Conservation (phyloP, 2,797 vertebrate genomes). For the Petrocephalus schoutedeni region DNA sequence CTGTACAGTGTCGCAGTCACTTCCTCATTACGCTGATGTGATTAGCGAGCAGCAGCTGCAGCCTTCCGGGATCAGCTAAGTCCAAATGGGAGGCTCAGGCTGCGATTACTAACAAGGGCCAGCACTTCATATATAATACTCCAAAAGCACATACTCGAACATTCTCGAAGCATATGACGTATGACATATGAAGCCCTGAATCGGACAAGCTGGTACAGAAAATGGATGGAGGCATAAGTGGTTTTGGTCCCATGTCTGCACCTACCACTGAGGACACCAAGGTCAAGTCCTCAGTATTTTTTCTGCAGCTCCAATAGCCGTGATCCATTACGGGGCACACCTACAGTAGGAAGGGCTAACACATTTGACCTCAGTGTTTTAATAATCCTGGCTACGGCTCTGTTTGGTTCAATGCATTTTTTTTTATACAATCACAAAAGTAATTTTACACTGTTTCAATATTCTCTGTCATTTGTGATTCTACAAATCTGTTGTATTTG, state of each 20-base stretch:
- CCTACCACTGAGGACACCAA: background rate
- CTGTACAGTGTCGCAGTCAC: slow-evolving; percentile 38
- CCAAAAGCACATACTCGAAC: background rate
- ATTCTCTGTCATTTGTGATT: background rate
- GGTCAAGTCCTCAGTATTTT: background rate
- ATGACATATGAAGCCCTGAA: background rate
- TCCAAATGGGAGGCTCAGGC: background rate
- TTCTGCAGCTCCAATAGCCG: background rate
- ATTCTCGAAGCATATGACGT: background rate
- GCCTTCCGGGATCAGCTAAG: background rate
- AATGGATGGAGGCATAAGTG: background rate
- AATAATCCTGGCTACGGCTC: background rate
- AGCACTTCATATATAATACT: background rate
- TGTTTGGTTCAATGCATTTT: background rate
- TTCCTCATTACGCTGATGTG: slow-evolving; percentile 52
- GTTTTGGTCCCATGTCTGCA: background rate
- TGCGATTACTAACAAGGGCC: background rate
- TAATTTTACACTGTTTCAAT: background rate
- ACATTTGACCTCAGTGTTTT: background rate
- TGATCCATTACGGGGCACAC: background rate
- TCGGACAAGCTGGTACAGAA: background rate
- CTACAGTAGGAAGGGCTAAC: background rate
- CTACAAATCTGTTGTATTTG: background rate
- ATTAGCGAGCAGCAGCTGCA: slow-evolving; percentile 51
- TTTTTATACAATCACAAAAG: background rate